These are phyloP conservation scores for Cepphus grylle DNA, from an alignment of 2,113 vertebrate genomes.

Conservation along the genomic window DNA sequence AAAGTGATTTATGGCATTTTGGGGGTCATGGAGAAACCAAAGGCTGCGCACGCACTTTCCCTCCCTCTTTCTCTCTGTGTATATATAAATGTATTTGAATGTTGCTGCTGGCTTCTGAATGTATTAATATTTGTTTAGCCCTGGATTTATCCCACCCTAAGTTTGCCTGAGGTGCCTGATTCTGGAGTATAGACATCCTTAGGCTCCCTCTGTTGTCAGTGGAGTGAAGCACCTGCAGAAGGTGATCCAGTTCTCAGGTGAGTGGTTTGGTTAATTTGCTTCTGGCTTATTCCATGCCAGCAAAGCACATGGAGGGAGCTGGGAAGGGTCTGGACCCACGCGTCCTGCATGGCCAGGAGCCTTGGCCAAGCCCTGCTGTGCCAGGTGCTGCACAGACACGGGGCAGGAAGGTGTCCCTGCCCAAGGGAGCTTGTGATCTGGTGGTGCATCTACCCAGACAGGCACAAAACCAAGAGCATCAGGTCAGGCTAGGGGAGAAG, in stretches of 20 bases:
- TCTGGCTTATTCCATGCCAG: not conserved
- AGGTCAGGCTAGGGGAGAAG: not conserved
- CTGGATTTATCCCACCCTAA: not conserved
- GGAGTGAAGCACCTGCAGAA: slow-evolving; percentile 14
- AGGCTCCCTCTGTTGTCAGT: slow-evolving; percentile 60
- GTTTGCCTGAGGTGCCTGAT: not conserved
- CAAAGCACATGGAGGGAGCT: not conserved
- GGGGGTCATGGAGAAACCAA: not conserved
- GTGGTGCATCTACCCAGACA: not conserved
- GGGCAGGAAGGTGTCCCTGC: not conserved
- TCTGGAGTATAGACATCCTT: not conserved
- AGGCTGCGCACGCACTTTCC: not conserved
- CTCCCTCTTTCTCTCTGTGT: not conserved
- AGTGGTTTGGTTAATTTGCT: not conserved
- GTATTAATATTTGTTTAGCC: not conserved
- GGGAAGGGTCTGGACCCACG: not conserved
- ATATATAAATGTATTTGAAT: not conserved
- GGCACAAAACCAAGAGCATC: not conserved
- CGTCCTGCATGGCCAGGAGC: not conserved
- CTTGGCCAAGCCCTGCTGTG: rapidly evolving
- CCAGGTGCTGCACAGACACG: not conserved
- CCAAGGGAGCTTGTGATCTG: not conserved
- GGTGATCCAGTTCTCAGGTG: not conserved
- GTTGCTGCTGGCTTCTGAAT: not conserved
- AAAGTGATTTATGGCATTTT: not conserved